Evolutionary conservation across 2,888 invertebrate species (phyloP).

Genomic region (Mycogona germanica): DNA sequence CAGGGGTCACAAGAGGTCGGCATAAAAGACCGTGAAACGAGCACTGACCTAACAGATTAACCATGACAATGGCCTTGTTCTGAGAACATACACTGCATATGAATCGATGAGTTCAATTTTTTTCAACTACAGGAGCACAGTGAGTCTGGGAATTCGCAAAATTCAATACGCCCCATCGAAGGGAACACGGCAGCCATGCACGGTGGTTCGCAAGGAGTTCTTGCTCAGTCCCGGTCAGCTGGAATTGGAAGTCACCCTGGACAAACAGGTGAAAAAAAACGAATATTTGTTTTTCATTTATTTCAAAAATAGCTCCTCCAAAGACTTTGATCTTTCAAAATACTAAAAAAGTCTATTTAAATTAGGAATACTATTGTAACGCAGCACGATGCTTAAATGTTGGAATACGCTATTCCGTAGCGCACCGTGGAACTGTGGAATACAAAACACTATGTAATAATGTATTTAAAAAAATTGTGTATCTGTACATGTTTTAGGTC

Average conservation of each 20-base stretch:
- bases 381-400: no score
- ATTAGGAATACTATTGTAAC: no score
- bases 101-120: neutral
- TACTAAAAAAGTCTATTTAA: neutral
- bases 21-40: neutral
- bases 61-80: no score
- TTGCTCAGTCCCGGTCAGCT: constrained; percentile 88
- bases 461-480: neutral
- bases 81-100: no score
- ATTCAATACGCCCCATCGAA: constrained; percentile 85
- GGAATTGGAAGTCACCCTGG: constrained; percentile 83
- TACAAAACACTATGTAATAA: no score
- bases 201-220: constrained; percentile 88
- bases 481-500: constrained; percentile 39
- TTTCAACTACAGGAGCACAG: constrained; percentile 55
- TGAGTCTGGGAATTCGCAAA: constrained; percentile 78
- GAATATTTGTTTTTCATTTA: neutral
- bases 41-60: no score
- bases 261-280: constrained; percentile 57
- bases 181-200: constrained; percentile 83
- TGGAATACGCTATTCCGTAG: no score
- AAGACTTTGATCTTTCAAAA: neutral
- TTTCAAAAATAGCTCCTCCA: neutral
- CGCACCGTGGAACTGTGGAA: no score
- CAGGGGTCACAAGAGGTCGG: constrained; percentile 60